phyloP scores from a whole-genome alignment of 2,797 vertebrate genomes.

The Acipenser transmontanus region DNA sequence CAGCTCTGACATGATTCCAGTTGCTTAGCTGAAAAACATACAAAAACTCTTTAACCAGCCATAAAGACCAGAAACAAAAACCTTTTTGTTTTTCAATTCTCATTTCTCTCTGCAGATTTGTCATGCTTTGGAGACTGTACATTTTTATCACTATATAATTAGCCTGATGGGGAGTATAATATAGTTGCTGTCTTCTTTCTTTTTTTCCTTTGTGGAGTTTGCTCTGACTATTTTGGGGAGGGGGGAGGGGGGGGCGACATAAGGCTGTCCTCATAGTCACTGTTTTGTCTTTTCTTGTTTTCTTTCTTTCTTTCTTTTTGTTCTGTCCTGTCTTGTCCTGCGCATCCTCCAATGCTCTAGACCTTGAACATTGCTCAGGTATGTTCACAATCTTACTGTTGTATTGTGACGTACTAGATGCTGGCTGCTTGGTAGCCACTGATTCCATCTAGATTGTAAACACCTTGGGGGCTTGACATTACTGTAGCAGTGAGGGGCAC shows the following conservation, averaged over 20 bases:
- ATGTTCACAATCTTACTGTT: constrained; percentile 97
- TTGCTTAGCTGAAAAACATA: constrained; percentile 30
- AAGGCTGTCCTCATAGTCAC: constrained; percentile 96
- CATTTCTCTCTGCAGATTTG: too few relatives aligned
- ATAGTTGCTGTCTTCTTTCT: constrained; percentile 36
- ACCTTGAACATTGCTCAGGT: constrained; percentile 99
- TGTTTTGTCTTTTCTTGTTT: constrained; percentile 82
- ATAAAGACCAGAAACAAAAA: too few relatives aligned
- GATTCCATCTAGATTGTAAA: constrained; percentile 67
- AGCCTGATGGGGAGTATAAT: constrained; percentile 24
- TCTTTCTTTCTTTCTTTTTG: constrained; percentile 61
- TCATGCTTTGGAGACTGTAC: too few relatives aligned
- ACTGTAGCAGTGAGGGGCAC: constrained; percentile 32
- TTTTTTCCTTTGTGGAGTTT: constrained; percentile 54
- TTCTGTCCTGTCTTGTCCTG: constrained; percentile 88
- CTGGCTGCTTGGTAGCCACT: constrained; percentile 80
- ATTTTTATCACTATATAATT: constrained; percentile 9
- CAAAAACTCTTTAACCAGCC: neutral
- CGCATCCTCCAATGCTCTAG: constrained; percentile 96
- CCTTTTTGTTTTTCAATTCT: too few relatives aligned
- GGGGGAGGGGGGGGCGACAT: constrained; percentile 71
- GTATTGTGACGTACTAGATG: constrained; percentile 95
- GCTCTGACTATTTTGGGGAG: constrained; percentile 50
- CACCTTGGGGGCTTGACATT: constrained; percentile 86
- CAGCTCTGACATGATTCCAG: constrained; percentile 24